Conservation (phyloP, 2,113 vertebrate genomes). For the Microcebus ravelobensis region DNA sequence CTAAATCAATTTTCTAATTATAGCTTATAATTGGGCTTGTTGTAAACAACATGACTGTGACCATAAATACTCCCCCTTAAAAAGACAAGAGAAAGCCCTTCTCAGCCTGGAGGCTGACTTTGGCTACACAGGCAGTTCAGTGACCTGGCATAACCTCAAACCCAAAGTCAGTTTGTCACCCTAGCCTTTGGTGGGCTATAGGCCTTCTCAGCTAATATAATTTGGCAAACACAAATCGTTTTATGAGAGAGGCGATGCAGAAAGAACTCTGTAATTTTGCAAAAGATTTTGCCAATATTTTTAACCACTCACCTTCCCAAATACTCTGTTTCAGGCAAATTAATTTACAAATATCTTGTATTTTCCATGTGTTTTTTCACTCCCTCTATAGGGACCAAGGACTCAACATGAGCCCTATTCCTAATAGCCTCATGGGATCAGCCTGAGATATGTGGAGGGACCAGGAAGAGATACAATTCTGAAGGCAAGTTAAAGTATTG, state of each 20-base stretch:
- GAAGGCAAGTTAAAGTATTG: background rate
- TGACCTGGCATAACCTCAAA: constrained; percentile 46
- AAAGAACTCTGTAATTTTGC: constrained; percentile 62
- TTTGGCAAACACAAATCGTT: constrained; percentile 44
- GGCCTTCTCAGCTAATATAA: constrained; percentile 49
- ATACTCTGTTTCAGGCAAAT: constrained; percentile 4
- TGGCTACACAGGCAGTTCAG: background rate
- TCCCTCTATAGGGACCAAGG: background rate
- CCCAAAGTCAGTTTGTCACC: constrained; percentile 33
- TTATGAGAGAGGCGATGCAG: constrained; percentile 36
- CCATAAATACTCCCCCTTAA: constrained; percentile 20
- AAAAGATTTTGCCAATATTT: constrained; percentile 49
- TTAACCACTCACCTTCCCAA: constrained; percentile 10
- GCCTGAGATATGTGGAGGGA: background rate
- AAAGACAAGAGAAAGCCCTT: constrained; percentile 53
- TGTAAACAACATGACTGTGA: constrained; percentile 2
- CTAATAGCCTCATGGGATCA: background rate
- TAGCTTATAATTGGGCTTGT: background rate
- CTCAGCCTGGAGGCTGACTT: constrained; percentile 1
- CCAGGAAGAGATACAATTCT: background rate
- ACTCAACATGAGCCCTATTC: background rate
- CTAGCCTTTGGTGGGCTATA: background rate
- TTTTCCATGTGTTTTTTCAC: constrained; percentile 54
- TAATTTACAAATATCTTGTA: constrained; percentile 37
- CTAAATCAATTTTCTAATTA: constrained; percentile 38